phyloP scores from a whole-genome alignment of 2,113 vertebrate species.

The Clinocottus analis region DNA sequence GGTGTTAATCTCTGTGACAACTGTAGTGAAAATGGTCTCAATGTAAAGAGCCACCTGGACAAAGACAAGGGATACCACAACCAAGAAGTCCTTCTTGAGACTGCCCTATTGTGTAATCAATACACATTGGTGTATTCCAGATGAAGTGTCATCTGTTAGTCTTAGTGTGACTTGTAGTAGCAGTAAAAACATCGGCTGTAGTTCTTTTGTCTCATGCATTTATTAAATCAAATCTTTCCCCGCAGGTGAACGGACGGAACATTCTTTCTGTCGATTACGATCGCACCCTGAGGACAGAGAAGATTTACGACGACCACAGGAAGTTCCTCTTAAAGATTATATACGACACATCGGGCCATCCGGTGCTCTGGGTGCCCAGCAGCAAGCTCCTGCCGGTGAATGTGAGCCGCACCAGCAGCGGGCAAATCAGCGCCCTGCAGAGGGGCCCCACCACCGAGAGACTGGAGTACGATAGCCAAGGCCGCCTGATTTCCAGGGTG shows the following conservation, averaged over 20 bases:
- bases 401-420: slow-evolving; percentile 92
- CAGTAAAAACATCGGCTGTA: not conserved
- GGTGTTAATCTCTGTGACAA: slow-evolving; percentile 84
- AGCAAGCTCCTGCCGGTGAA: slow-evolving; percentile 98
- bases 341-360: slow-evolving; percentile 94
- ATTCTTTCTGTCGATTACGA: slow-evolving; percentile 99
- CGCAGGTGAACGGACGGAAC: slow-evolving; percentile 97
- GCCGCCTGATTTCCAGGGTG: slow-evolving; percentile 91
- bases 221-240: slow-evolving; percentile 27
- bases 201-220: not conserved
- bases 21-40: slow-evolving; percentile 77
- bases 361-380: slow-evolving; percentile 96
- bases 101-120: slow-evolving; percentile 58
- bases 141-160: not conserved
- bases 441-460: slow-evolving; percentile 92
- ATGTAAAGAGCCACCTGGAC: slow-evolving; percentile 77
- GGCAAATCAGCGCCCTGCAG: slow-evolving; percentile 95
- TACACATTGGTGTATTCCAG: not conserved
- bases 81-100: slow-evolving; percentile 20
- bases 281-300: slow-evolving; percentile 95
- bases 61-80: slow-evolving; percentile 50
- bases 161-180: not conserved
- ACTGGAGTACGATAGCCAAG: slow-evolving; percentile 93
- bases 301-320: slow-evolving; percentile 99
- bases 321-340: slow-evolving; percentile 97